phyloP scores from a whole-genome alignment of 1,140 invertebrate genomes.

The Drosophila ohnishii region DNA sequence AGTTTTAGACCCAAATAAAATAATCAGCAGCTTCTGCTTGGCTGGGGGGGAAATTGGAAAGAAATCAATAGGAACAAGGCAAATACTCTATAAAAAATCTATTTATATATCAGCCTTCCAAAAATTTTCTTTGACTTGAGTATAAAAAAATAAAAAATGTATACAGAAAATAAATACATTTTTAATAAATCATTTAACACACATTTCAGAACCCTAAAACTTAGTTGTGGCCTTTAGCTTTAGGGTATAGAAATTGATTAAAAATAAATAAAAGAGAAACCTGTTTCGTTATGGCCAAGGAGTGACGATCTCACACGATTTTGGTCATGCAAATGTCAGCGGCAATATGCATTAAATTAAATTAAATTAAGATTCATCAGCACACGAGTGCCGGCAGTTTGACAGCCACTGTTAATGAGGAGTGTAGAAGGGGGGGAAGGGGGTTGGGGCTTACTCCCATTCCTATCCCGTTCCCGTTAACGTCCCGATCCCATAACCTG shows the following conservation, averaged over 20 bases:
- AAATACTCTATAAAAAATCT: neutral
- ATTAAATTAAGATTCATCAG: constrained; percentile 76
- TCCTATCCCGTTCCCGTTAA: neutral
- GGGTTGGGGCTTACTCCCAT: neutral
- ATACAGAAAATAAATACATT: no score
- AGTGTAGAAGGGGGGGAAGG: no score
- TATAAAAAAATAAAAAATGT: no score
- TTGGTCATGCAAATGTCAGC: constrained; percentile 75
- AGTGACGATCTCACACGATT: constrained; percentile 44
- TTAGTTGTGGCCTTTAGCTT: no score
- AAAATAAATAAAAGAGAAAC: neutral
- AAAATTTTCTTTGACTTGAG: no score
- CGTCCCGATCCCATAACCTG: constrained; percentile 13
- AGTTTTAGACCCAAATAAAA: constrained; percentile 49
- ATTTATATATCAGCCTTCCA: no score
- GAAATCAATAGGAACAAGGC: neutral
- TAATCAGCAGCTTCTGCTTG: constrained; percentile 42
- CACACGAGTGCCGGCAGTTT: constrained; percentile 23
- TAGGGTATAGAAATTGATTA: neutral
- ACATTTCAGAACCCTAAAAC: neutral
- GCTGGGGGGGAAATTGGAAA: neutral
- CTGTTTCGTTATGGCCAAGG: constrained; percentile 18
- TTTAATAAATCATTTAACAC: neutral
- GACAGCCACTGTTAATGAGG: constrained; percentile 14
- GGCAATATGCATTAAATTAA: constrained; percentile 72